phyloP scores from a whole-genome alignment of 2,113 vertebrate species.

The Typhlomys cinereus region DNA sequence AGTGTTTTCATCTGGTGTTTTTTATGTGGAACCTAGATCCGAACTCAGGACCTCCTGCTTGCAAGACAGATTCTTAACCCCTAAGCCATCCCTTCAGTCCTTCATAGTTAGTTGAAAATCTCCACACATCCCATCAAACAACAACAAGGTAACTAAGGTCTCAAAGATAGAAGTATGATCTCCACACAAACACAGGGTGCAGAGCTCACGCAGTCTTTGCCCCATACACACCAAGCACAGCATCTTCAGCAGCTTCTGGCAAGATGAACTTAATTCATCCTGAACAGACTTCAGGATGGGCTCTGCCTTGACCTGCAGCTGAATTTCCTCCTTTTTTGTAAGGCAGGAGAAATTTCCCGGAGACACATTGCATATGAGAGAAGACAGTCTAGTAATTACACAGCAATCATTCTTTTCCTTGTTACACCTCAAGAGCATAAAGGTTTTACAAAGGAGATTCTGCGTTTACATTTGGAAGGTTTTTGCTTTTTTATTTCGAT shows the following conservation, averaged over 20 bases:
- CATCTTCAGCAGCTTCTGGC: background rate
- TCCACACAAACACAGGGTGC: background rate
- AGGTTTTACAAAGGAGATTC: constrained; percentile 42
- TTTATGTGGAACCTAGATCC: too few species aligned
- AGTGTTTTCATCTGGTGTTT: too few species aligned
- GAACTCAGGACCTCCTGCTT: too few species aligned
- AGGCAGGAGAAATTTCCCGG: background rate
- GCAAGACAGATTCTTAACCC: too few species aligned
- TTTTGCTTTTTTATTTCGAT: too few species aligned
- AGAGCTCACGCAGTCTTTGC: background rate
- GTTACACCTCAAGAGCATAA: background rate
- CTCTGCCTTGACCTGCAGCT: background rate
- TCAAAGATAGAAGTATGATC: background rate
- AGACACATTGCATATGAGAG: background rate
- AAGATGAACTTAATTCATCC: constrained; percentile 39
- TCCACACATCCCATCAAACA: background rate
- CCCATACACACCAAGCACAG: background rate
- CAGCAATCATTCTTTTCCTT: background rate
- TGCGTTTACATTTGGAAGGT: constrained; percentile 13
- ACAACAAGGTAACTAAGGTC: background rate
- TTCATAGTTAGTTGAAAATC: constrained; percentile 8
- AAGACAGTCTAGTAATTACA: background rate
- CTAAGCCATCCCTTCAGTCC: too few species aligned
- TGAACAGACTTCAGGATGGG: background rate
- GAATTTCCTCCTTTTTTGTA: background rate